These are phyloP conservation scores for Laticauda laticaudata DNA, from an alignment of 2,113 vertebrate species.

Conservation along the genomic window DNA sequence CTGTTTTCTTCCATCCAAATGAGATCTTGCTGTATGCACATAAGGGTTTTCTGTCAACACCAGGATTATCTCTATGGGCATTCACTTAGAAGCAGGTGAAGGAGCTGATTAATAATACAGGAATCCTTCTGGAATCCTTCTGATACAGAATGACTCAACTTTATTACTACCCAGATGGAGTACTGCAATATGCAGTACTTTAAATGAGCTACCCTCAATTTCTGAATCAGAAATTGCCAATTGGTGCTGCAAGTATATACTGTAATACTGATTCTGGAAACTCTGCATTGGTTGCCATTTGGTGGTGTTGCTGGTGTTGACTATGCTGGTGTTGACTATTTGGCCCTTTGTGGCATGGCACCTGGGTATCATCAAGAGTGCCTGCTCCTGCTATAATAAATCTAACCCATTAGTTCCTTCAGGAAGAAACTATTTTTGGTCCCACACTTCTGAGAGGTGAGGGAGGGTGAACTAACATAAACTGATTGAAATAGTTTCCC, in stretches of 20 bases:
- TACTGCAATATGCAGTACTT: background rate
- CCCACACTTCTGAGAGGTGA: background rate
- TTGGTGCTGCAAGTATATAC: background rate
- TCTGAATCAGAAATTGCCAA: background rate
- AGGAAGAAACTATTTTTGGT: background rate
- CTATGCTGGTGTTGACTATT: background rate
- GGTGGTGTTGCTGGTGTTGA: background rate
- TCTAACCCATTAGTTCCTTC: background rate
- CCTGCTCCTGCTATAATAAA: background rate
- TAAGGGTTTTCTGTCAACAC: background rate
- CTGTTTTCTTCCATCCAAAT: background rate
- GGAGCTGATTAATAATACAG: background rate
- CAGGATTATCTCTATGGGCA: background rate
- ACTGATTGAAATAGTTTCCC: background rate
- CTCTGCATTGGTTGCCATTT: background rate
- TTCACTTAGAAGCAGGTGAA: background rate
- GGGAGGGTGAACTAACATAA: background rate
- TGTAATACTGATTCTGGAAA: background rate
- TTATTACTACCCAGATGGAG: background rate
- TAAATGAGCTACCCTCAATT: background rate
- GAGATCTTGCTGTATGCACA: background rate
- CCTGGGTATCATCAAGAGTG: background rate
- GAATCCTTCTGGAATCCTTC: background rate
- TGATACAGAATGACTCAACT: background rate
- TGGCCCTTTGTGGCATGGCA: background rate